Base-by-base conservation (phyloP, 2,113 vertebrate genomes). In the Penelope pileata region DNA sequence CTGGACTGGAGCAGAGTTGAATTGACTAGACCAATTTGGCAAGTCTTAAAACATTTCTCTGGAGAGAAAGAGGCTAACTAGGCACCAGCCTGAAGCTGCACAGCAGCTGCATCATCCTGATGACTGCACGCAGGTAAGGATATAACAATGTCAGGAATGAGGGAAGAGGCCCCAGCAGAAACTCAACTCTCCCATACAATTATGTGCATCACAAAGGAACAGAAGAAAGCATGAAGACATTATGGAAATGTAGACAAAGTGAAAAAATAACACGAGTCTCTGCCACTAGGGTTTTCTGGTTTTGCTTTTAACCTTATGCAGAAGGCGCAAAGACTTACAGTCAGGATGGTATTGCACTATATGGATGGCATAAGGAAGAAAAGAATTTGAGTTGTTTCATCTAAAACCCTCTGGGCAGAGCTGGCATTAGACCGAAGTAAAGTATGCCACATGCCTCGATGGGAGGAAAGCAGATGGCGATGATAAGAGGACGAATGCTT, bases 381-480 rank as follows among this genome's bases (percentile, higher is more conserved):
- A 83, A 40, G 73, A 95, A 86, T 86, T 90, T 73, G 5, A 64
- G 75, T 42, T 79, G 66, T 74, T 90, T 91, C 76, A 81, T 92
- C 74, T 84, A 90, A 93, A 82, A 29, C 78, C 77, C 86, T 66
- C 36, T 54, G 58, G 84, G 78, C 77, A 94, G 78, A 92, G 66
- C 43, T 87, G 81, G 93, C 89, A 93, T 85, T 89, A 89, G 62
- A 66, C 3, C 50, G 58, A 78, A 76, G 38, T 48, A 40, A 95
- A 91, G 75, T 29, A 86, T 27, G 48, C 73, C 85, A 81, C 88
- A 78, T 66, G 80, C 69, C 90, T 92, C 73, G 36, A 81, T 29
- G 40, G 66, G 43, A 88, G 94, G 83, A 94, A 96, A 66, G 36
- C 93, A 88, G 83, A 95, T 86, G 76, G 88, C 21, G 14, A 74